phyloP scores from a whole-genome alignment of 1,140 invertebrate species.

The Dendroctonus valens region DNA sequence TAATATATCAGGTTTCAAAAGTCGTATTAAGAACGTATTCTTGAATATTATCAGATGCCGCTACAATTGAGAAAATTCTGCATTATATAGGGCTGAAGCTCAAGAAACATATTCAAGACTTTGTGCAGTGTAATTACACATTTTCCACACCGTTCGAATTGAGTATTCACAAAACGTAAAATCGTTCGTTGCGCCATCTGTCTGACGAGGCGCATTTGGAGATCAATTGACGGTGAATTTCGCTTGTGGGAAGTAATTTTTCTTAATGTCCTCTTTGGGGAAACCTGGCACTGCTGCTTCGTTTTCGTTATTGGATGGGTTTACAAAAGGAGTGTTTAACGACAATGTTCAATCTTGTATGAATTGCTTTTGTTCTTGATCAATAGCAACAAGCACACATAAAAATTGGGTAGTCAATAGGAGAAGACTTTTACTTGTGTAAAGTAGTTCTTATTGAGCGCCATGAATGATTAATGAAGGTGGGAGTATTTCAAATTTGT shows the following conservation, averaged over 20 bases:
- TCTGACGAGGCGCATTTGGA: conserved; percentile 25
- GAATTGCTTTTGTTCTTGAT: conserved; percentile 10
- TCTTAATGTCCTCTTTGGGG: conserved; percentile 31
- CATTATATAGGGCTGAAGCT: no score
- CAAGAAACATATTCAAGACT: conserved; percentile 14
- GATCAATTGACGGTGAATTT: conserved; percentile 33
- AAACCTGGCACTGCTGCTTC: conserved; percentile 18
- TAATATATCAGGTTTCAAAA: no score
- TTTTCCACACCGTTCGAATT: conserved; percentile 19
- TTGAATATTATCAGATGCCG: no score
- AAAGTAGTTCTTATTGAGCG: no score
- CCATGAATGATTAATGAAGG: no score
- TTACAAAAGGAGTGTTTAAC: conserved; percentile 16
- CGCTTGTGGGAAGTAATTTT: conserved; percentile 31
- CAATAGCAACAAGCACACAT: not conserved
- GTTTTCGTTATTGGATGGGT: conserved; percentile 13
- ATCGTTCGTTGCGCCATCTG: conserved; percentile 27
- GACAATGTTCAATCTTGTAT: conserved; percentile 13
- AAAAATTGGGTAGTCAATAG: not conserved
- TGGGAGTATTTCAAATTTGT: no score
- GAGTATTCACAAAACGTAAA: conserved; percentile 29
- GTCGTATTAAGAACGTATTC: no score
- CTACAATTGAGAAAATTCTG: no score
- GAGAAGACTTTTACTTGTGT: not conserved
- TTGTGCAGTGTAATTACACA: conserved; percentile 24